Percentiles rank a stretch among this genome's conserved stretches.
Evolutionary conservation across 2,113 vertebrate species (phyloP).

Genomic region (Zeus faber): DNA sequence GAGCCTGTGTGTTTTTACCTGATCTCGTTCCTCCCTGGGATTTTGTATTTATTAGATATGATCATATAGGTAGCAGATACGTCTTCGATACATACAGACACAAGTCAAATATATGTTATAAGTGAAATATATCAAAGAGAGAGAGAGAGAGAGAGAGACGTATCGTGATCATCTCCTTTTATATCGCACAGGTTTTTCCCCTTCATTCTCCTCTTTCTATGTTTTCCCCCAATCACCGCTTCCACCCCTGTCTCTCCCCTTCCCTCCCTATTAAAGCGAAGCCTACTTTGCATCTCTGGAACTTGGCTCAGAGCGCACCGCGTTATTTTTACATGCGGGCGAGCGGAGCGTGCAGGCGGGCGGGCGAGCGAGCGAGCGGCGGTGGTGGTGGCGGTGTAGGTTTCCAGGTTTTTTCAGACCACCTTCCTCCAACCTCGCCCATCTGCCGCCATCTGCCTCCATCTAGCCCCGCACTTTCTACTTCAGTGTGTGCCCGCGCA

Average conservation of each 20-base stretch:
- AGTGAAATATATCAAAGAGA: too few species aligned
- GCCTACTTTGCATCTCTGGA: constrained; percentile 84
- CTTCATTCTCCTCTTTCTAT: not conserved
- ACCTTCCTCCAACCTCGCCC: constrained; percentile 99
- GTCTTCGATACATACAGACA: too few species aligned
- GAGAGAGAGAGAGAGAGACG: too few species aligned
- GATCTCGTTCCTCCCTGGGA: too few species aligned
- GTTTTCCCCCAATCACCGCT: constrained; percentile 8
- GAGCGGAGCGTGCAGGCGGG: constrained; percentile 39
- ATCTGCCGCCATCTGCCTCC: constrained; percentile 99
- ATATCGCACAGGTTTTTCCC: constrained; percentile 6
- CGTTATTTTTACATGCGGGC: constrained; percentile 94
- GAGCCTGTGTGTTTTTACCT: too few species aligned
- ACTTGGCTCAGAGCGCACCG: constrained; percentile 87
- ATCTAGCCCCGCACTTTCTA: constrained; percentile 98
- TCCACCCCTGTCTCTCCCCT: constrained; percentile 12
- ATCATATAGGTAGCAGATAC: too few species aligned
- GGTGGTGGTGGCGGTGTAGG: constrained; percentile 84
- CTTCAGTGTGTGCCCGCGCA: constrained; percentile 84
- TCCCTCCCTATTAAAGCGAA: constrained; percentile 63
- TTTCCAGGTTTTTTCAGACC: constrained; percentile 94
- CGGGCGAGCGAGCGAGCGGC: constrained; percentile 46
- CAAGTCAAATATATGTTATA: too few species aligned
- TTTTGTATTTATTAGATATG: too few species aligned
- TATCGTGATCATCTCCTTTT: too few species aligned